Conservation (phyloP, 2,113 vertebrate genomes). For the Pandion haliaetus region DNA sequence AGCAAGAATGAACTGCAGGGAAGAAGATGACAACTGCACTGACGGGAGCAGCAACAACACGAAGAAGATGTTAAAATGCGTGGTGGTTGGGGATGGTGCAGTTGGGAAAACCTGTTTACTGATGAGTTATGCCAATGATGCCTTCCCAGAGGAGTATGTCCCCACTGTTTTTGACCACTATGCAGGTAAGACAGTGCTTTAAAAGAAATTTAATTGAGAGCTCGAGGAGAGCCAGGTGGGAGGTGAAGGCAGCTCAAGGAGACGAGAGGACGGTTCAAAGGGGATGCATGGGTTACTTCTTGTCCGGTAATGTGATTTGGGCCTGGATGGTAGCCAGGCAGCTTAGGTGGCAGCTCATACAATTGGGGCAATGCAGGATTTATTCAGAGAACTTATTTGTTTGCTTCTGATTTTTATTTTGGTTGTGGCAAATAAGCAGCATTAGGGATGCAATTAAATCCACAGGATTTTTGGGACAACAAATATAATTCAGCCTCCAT, state of each 20-base stretch:
- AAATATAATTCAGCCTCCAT: background rate
- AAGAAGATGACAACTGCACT: slow-evolving; percentile 49
- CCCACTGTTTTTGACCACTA: slow-evolving; percentile 85
- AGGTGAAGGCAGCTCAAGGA: background rate
- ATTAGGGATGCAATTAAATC: background rate
- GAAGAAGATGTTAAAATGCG: slow-evolving; percentile 82
- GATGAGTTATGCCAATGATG: slow-evolving; percentile 85
- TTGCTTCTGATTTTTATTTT: background rate
- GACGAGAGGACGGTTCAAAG: background rate
- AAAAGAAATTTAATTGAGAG: background rate
- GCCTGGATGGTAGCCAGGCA: slow-evolving; percentile 8
- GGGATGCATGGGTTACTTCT: background rate
- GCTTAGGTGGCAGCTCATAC: slow-evolving; percentile 7
- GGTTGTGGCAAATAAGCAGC: background rate
- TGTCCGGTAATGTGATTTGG: background rate
- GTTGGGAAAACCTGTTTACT: slow-evolving; percentile 84
- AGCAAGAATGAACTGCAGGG: slow-evolving; percentile 70
- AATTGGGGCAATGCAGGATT: slow-evolving; percentile 14
- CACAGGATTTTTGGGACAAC: background rate
- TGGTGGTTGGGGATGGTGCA: slow-evolving; percentile 83
- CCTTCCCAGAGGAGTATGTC: slow-evolving; percentile 82
- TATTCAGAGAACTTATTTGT: background rate
- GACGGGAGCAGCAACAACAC: slow-evolving; percentile 29
- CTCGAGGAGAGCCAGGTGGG: background rate
- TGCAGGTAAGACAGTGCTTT: slow-evolving; percentile 74